Percentiles rank a stretch among this genome's conserved stretches.
Conservation (phyloP, 2,797 vertebrate genomes). For the Notolepis coatsorum region DNA sequence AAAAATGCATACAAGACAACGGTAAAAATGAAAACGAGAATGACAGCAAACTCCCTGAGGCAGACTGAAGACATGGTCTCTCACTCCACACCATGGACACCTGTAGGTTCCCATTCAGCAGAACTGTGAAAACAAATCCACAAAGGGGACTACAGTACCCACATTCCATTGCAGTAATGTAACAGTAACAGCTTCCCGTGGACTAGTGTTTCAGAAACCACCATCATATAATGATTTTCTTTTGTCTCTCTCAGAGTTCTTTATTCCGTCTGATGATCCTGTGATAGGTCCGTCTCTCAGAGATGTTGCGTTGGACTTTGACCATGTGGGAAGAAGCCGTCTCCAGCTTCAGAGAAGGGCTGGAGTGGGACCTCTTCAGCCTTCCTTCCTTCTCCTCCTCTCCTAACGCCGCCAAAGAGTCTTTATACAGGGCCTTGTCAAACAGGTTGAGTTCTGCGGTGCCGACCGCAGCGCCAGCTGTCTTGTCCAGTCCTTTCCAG, state of each 20-base stretch:
- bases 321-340: constrained; percentile 42
- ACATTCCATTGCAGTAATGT: background rate
- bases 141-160: background rate
- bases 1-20: constrained; percentile 17
- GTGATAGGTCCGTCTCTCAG: constrained; percentile 88
- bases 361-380: constrained; percentile 90
- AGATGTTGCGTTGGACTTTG: constrained; percentile 87
- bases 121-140: background rate
- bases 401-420: constrained; percentile 44
- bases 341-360: constrained; percentile 88
- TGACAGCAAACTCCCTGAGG: constrained; percentile 9
- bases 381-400: constrained; percentile 49
- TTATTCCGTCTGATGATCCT: constrained; percentile 82
- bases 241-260: constrained; percentile 73
- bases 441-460: constrained; percentile 70
- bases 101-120: background rate
- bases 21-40: constrained; percentile 3
- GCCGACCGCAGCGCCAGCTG: constrained; percentile 7
- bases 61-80: constrained; percentile 7
- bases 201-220: background rate
- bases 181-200: background rate
- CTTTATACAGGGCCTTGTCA: constrained; percentile 74
- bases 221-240: background rate
- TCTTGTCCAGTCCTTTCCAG: constrained; percentile 64
- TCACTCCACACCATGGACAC: background rate